These are phyloP conservation scores for Drosophila anceps DNA, from an alignment of 2,888 invertebrate genomes.

Conservation along the genomic window DNA sequence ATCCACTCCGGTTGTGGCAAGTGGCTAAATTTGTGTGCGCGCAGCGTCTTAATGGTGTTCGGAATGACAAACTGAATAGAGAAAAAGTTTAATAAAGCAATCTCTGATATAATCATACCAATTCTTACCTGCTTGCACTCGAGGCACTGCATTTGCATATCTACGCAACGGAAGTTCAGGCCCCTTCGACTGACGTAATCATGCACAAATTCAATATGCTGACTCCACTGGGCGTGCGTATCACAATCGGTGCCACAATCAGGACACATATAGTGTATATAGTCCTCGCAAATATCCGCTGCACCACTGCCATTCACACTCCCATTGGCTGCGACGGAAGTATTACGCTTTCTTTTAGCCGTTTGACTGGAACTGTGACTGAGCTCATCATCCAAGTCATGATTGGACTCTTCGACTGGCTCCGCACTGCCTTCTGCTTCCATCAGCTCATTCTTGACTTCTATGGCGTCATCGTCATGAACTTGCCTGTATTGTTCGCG, in stretches of 20 bases:
- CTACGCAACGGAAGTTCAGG: conserved; percentile 75
- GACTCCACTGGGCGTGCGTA: conserved; percentile 77
- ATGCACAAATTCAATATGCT: conserved; percentile 81
- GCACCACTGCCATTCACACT: conserved; percentile 15
- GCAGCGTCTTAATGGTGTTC: conserved; percentile 71
- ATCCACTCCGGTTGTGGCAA: conserved; percentile 78
- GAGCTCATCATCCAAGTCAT: conserved; percentile 52
- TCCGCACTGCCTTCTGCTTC: conserved; percentile 44
- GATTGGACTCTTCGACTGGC: conserved; percentile 23
- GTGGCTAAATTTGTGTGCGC: conserved; percentile 80
- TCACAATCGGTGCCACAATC: conserved; percentile 81
- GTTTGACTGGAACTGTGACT: conserved; percentile 44
- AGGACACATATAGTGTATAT: conserved; percentile 80
- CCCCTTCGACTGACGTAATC: conserved; percentile 78
- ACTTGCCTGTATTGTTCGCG: neutral
- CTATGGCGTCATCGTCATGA: conserved; percentile 55
- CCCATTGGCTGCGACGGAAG: conserved; percentile 8
- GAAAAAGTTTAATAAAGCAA: neutral
- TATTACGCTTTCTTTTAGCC: conserved; percentile 18
- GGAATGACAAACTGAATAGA: conserved; percentile 64
- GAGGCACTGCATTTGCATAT: conserved; percentile 78
- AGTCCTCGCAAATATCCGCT: conserved; percentile 74
- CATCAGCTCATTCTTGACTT: conserved; percentile 69
- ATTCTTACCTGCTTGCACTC: conserved; percentile 74
- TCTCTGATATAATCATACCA: neutral